Percentiles rank a stretch among this genome's conserved stretches.
These are phyloP conservation scores for Globicephala melas DNA, from an alignment of 2,113 vertebrate species.

Conservation along the genomic window DNA sequence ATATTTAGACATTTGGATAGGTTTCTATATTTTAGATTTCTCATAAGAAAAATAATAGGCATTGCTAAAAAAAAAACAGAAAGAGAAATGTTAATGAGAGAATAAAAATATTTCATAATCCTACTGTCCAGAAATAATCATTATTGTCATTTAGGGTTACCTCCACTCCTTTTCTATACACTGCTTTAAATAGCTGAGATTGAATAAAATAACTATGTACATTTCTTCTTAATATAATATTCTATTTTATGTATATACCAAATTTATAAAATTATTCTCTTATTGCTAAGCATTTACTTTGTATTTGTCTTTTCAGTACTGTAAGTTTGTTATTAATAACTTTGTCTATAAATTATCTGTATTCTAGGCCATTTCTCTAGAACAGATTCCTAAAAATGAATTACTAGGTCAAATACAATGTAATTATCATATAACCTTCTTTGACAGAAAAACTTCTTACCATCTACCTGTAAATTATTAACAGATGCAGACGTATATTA, in stretches of 20 bases:
- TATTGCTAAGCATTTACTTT: neutral
- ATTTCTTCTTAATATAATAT: neutral
- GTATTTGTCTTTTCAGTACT: neutral
- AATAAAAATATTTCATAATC: slow-evolving; percentile 29
- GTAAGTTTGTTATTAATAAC: neutral
- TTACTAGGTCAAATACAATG: neutral
- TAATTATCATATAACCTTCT: slow-evolving; percentile 3
- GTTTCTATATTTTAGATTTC: neutral
- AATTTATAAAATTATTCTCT: neutral
- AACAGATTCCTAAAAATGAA: slow-evolving; percentile 21
- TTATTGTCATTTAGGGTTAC: neutral
- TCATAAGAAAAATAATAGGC: slow-evolving; percentile 29
- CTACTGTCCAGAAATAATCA: neutral
- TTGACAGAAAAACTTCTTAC: slow-evolving; percentile 16
- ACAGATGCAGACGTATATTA: slow-evolving; percentile 24
- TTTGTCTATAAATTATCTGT: neutral
- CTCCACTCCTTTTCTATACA: neutral
- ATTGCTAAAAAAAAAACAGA: neutral
- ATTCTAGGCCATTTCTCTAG: slow-evolving; percentile 16
- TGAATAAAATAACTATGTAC: neutral
- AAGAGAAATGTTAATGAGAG: neutral
- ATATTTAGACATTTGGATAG: neutral
- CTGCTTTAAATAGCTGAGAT: slow-evolving; percentile 7
- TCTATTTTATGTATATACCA: neutral
- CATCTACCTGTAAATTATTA: slow-evolving; percentile 24